Evolutionary conservation across 2,888 invertebrate genomes (phyloP).

Genomic region (Nemotelus pantherinus): DNA sequence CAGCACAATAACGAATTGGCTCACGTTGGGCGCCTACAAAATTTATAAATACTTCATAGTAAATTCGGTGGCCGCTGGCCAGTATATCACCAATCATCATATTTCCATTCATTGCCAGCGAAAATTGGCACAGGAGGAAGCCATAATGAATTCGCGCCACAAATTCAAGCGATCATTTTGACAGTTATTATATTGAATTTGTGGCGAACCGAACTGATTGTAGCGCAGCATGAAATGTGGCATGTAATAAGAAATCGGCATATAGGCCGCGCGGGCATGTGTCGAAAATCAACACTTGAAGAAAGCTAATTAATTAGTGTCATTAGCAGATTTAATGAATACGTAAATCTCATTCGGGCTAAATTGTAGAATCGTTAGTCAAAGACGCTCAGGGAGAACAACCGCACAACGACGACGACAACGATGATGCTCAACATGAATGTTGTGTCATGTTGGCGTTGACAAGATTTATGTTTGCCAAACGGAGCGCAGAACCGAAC

Average conservation of each 20-base stretch:
- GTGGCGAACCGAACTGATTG: constrained; percentile 7
- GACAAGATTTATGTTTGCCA: constrained; percentile 29
- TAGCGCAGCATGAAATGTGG: neutral
- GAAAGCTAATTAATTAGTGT: constrained; percentile 41
- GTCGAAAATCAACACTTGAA: constrained; percentile 1
- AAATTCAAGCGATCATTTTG: constrained; percentile 11
- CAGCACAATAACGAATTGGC: neutral
- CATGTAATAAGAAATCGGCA: constrained; percentile 16
- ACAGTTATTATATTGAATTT: constrained; percentile 1
- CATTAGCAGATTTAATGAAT: constrained; percentile 38
- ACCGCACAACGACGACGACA: neutral
- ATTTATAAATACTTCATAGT: neutral
- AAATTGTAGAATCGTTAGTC: constrained; percentile 26
- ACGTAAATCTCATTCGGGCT: constrained; percentile 24
- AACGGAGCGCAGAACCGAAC: constrained; percentile 1
- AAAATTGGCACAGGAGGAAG: neutral
- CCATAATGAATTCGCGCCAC: neutral
- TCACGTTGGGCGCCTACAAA: neutral
- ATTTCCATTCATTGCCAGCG: neutral
- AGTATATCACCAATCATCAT: neutral
- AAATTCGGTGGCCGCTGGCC: neutral
- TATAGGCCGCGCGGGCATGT: neutral
- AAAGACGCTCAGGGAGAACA: neutral
- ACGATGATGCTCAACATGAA: neutral
- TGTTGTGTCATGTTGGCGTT: neutral